Conservation (phyloP, 2,888 invertebrate genomes). For the Conops quadrifasciatus region DNA sequence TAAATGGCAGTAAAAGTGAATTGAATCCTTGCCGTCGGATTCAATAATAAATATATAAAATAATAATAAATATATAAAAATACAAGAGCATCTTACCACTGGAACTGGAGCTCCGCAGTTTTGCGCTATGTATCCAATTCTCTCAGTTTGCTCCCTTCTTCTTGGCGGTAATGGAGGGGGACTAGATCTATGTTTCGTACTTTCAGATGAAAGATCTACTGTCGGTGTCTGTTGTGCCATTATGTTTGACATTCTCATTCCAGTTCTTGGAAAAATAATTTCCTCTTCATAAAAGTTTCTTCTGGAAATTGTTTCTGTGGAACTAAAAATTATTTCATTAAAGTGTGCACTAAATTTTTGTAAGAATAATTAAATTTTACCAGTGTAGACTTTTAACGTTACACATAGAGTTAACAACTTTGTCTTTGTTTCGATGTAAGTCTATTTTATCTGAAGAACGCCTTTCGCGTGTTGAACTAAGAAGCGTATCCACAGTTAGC, state of each 20-base stretch:
- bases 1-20: not conserved
- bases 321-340: slow-evolving; percentile 47
- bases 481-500: slow-evolving; percentile 54
- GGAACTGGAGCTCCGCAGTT: slow-evolving; percentile 73
- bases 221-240: slow-evolving; percentile 62
- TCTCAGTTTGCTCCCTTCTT: slow-evolving; percentile 61
- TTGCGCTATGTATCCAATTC: slow-evolving; percentile 61
- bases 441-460: slow-evolving; percentile 54
- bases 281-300: slow-evolving; percentile 39
- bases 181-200: slow-evolving; percentile 54
- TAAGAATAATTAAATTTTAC: slow-evolving; percentile 9
- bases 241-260: slow-evolving; percentile 49
- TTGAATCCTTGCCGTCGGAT: not conserved
- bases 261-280: slow-evolving; percentile 51
- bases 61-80: not conserved
- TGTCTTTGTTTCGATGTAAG: slow-evolving; percentile 59
- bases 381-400: not conserved
- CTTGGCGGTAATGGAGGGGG: slow-evolving; percentile 63
- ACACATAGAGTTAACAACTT: slow-evolving; percentile 33
- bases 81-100: slow-evolving; percentile 64
- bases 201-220: slow-evolving; percentile 63
- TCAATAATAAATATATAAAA: not conserved
- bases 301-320: slow-evolving; percentile 51
- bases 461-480: slow-evolving; percentile 59
- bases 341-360: slow-evolving; percentile 30